phyloP scores from a whole-genome alignment of 2,113 vertebrate genomes.

The Delphinus delphis region DNA sequence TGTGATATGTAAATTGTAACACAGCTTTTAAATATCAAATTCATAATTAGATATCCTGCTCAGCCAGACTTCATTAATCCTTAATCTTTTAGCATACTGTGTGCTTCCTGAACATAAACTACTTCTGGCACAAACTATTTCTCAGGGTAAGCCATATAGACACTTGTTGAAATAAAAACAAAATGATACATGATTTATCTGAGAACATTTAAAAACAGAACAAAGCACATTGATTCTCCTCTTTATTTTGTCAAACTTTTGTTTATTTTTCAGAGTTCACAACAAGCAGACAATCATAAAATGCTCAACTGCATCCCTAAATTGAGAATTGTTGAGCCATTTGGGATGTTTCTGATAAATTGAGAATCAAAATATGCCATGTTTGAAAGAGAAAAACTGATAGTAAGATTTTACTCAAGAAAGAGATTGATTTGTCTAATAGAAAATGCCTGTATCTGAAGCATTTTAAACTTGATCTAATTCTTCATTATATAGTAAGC shows the following conservation, averaged over 20 bases:
- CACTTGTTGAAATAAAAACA: conserved; percentile 48
- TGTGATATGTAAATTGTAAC: conserved; percentile 40
- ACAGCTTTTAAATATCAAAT: conserved; percentile 44
- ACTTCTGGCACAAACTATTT: conserved; percentile 33
- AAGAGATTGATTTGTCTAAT: background rate
- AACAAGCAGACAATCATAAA: background rate
- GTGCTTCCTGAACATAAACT: conserved; percentile 30
- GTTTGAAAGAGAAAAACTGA: conserved; percentile 25
- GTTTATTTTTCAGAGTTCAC: background rate
- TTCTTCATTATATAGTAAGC: background rate
- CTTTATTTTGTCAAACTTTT: background rate
- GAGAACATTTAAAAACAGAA: conserved; percentile 16
- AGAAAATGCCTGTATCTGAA: background rate
- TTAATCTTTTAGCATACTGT: conserved; percentile 49
- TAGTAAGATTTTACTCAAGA: conserved; percentile 39
- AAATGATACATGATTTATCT: conserved; percentile 12
- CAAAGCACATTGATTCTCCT: background rate
- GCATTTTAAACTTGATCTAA: background rate
- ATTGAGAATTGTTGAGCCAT: background rate
- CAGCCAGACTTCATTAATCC: conserved; percentile 40
- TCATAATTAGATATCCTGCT: conserved; percentile 56
- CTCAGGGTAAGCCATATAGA: background rate
- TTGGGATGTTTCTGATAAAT: background rate
- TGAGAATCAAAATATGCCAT: conserved; percentile 1
- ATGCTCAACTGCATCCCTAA: background rate